Conservation (phyloP, 2,797 vertebrate species). For the Anguilla anguilla region DNA sequence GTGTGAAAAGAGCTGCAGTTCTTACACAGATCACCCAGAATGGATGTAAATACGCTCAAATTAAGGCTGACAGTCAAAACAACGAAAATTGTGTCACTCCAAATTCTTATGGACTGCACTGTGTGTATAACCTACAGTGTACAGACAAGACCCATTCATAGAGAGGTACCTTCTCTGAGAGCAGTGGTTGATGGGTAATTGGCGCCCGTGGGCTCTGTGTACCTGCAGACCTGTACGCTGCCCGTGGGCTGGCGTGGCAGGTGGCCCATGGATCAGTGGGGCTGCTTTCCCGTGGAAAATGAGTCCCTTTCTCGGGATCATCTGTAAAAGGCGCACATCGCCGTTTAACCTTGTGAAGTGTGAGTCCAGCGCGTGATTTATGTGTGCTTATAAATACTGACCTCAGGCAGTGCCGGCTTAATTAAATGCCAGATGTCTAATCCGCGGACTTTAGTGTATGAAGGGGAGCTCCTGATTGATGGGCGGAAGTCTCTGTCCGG, state of each 20-base stretch:
- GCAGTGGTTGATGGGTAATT: not conserved
- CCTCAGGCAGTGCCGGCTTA: slow-evolving; percentile 54
- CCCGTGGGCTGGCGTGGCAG: not conserved
- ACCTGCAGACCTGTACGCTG: not conserved
- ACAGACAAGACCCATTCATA: not conserved
- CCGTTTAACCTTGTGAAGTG: slow-evolving; percentile 24
- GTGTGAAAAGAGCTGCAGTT: too few species aligned
- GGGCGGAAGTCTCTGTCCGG: slow-evolving; percentile 54
- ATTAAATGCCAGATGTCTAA: slow-evolving; percentile 54
- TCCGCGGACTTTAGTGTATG: slow-evolving; percentile 49
- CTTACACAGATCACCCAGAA: too few species aligned
- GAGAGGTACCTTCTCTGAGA: not conserved
- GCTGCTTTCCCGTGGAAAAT: not conserved
- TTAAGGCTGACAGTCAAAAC: too few species aligned
- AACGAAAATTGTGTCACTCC: too few species aligned
- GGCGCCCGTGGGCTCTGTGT: not conserved
- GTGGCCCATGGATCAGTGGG: not conserved
- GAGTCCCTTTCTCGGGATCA: not conserved
- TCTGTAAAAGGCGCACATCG: slow-evolving; percentile 32
- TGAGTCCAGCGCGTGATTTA: slow-evolving; percentile 40
- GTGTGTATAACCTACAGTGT: not conserved
- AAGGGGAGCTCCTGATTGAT: slow-evolving; percentile 64
- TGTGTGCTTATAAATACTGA: slow-evolving; percentile 57
- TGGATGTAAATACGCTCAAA: too few species aligned
- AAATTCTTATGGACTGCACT: too few species aligned